Conservation (phyloP, 1,140 invertebrate species). For the Bombus breviceps region DNA sequence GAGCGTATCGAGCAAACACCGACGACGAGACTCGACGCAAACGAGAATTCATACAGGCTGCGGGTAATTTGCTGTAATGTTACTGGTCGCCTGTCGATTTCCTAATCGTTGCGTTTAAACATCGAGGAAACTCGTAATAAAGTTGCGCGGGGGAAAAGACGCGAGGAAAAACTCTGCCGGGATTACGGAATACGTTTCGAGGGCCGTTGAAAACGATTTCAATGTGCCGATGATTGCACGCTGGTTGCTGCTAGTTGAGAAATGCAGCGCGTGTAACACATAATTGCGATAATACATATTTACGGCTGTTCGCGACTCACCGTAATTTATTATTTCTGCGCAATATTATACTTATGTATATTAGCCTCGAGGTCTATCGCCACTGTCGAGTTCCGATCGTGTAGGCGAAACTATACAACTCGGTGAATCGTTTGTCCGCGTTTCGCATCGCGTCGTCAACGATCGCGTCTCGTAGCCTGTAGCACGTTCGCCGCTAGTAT, state of each 20-base stretch:
- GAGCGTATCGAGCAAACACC: no score
- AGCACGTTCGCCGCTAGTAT: background rate
- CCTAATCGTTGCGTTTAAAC: background rate
- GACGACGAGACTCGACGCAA: background rate
- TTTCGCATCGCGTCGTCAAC: background rate
- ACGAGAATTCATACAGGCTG: no score
- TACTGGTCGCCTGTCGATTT: background rate
- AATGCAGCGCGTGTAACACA: slow-evolving; percentile 31
- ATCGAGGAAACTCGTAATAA: background rate
- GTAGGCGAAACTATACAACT: slow-evolving; percentile 58
- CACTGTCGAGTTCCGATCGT: slow-evolving; percentile 20
- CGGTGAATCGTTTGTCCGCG: no score
- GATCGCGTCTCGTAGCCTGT: background rate
- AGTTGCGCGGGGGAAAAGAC: background rate
- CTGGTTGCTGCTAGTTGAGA: slow-evolving; percentile 32
- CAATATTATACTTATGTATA: slow-evolving; percentile 60
- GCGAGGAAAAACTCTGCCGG: background rate
- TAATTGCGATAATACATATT: slow-evolving; percentile 66
- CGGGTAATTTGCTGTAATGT: background rate
- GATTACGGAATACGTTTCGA: slow-evolving; percentile 19
- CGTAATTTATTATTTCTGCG: slow-evolving; percentile 70
- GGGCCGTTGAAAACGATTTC: slow-evolving; percentile 34
- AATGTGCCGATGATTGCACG: background rate
- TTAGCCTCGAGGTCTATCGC: slow-evolving; percentile 42
- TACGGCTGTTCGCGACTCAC: slow-evolving; percentile 63